These are phyloP conservation scores for Probaryconus sp. DNA, from an alignment of 1,140 invertebrate genomes.

Conservation along the genomic window DNA sequence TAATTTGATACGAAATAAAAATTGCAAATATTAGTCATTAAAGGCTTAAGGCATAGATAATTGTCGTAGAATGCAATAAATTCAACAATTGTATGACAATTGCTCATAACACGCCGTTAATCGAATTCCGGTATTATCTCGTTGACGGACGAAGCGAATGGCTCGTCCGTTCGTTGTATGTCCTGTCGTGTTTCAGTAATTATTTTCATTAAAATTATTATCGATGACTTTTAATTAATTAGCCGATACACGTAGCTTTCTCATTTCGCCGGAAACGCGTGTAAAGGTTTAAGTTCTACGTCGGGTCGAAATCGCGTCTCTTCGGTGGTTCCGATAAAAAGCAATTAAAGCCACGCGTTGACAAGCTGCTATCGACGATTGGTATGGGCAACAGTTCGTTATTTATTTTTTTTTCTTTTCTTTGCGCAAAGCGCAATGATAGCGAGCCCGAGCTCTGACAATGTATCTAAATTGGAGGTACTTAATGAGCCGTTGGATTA, in stretches of 20 bases:
- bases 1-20: no score
- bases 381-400: constrained; percentile 24
- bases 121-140: no score
- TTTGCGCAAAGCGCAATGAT: constrained; percentile 2
- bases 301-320: constrained; percentile 11
- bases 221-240: constrained; percentile 17
- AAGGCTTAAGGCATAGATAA: no score
- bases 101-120: no score
- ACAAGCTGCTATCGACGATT: constrained; percentile 14
- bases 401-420: constrained; percentile 21
- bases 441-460: not conserved
- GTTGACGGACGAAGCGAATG: no score
- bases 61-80: no score
- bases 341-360: constrained; percentile 61
- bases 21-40: no score
- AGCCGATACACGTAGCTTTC: constrained; percentile 8
- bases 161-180: no score
- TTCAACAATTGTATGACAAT: no score
- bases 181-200: not conserved
- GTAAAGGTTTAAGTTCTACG: not conserved
- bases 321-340: constrained; percentile 60
- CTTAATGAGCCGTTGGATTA: constrained; percentile 64
- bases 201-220: constrained; percentile 5
- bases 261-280: not conserved
- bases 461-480: constrained; percentile 36